Evolutionary conservation across 2,888 invertebrate species (phyloP).

Genomic region (Brachyptera putata): DNA sequence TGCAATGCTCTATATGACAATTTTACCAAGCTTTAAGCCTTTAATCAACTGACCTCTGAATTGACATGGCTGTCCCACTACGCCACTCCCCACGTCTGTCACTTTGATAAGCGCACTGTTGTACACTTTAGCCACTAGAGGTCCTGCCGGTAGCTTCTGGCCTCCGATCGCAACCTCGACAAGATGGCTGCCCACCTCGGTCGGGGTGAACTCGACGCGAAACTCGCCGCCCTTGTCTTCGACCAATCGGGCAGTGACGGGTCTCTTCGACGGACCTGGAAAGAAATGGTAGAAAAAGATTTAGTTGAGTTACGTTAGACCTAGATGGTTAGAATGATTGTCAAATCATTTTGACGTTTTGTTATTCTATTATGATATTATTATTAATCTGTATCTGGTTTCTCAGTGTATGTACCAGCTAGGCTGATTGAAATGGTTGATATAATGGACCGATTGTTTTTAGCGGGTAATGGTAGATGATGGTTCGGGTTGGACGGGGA

Average conservation of each 20-base stretch:
- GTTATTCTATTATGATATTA: no score
- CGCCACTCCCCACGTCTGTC: constrained; percentile 88
- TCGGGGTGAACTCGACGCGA: constrained; percentile 87
- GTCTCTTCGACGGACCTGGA: constrained; percentile 76
- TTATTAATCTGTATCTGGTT: no score
- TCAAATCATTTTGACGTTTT: no score
- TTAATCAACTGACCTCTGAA: constrained; percentile 85
- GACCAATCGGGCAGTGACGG: constrained; percentile 74
- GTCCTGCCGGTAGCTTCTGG: constrained; percentile 83
- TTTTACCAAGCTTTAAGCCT: no score
- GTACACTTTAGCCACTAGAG: constrained; percentile 90
- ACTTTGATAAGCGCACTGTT: constrained; percentile 91
- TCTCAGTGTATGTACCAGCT: no score
- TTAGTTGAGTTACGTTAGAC: no score
- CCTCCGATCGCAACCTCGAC: constrained; percentile 88
- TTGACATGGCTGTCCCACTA: constrained; percentile 93
- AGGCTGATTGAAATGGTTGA: no score
- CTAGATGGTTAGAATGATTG: no score
- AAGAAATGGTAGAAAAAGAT: constrained; percentile 37
- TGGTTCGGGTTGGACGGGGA: no score
- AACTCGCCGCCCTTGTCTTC: constrained; percentile 77
- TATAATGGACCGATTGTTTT: no score
- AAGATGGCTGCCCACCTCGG: constrained; percentile 91
- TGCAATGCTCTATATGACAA: no score
- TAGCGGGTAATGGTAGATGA: no score